Evolutionary conservation across 2,113 vertebrate genomes (phyloP).

Genomic region (Cheilinus undulatus): DNA sequence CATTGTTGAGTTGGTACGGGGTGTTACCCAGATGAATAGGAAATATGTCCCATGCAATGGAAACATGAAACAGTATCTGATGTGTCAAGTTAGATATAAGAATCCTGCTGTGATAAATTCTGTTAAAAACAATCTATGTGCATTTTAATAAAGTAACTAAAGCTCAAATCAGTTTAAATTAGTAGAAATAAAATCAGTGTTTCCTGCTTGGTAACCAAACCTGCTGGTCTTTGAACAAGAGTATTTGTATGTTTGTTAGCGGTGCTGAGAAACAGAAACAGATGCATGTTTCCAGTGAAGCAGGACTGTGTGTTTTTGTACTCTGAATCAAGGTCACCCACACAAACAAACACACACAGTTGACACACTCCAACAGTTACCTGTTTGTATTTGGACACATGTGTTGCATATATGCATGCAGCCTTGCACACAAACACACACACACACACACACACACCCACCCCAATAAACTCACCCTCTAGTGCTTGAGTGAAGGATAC

Average conservation of each 20-base stretch:
- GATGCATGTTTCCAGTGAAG: constrained; percentile 47
- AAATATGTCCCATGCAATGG: too few species aligned
- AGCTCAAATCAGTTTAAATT: too few species aligned
- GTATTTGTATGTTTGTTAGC: constrained; percentile 32
- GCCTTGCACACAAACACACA: constrained; percentile 10
- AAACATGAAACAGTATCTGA: too few species aligned
- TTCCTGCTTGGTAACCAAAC: too few species aligned
- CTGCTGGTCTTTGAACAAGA: too few species aligned
- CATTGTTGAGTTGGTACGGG: too few species aligned
- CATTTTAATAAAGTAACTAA: too few species aligned
- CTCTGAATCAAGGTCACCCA: constrained; percentile 54
- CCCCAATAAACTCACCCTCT: constrained; percentile 45
- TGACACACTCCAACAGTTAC: constrained; percentile 30
- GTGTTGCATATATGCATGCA: constrained; percentile 52
- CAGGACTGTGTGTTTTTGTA: constrained; percentile 36
- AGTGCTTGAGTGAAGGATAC: constrained; percentile 70
- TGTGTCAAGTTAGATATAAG: too few species aligned
- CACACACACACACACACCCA: constrained; percentile 29
- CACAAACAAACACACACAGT: constrained; percentile 10
- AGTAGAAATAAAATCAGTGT: too few species aligned
- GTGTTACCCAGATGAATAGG: too few species aligned
- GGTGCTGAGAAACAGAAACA: constrained; percentile 45
- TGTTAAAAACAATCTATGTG: too few species aligned
- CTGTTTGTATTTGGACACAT: constrained; percentile 51
- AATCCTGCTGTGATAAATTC: too few species aligned